Evolutionary conservation across 1,140 invertebrate species (phyloP).

Genomic region (Cotesia chilonis): DNA sequence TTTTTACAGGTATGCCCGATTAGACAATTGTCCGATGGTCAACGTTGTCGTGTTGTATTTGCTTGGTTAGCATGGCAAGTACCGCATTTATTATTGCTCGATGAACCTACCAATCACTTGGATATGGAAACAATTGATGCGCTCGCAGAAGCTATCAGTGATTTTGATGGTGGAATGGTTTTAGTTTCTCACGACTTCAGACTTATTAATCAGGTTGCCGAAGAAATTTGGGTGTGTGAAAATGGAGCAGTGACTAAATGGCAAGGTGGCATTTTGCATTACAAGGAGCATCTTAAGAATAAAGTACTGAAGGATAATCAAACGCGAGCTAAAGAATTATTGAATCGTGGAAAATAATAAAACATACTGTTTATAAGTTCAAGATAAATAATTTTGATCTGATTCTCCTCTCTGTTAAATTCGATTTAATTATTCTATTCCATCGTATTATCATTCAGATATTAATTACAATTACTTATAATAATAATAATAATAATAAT

Average conservation of each 20-base stretch:
- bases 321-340: slow-evolving; percentile 59
- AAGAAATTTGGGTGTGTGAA: slow-evolving; percentile 99
- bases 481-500: no score
- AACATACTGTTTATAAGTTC: background rate
- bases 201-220: slow-evolving; percentile 98
- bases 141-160: slow-evolving; percentile 95
- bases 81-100: slow-evolving; percentile 92
- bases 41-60: slow-evolving; percentile 97
- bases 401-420: background rate
- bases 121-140: slow-evolving; percentile 99
- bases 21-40: slow-evolving; percentile 96
- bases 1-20: slow-evolving; percentile 89
- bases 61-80: slow-evolving; percentile 96
- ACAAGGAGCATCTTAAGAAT: slow-evolving; percentile 93
- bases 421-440: slow-evolving; percentile 21
- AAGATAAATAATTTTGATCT: slow-evolving; percentile 24
- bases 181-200: slow-evolving; percentile 98
- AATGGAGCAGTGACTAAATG: slow-evolving; percentile 96
- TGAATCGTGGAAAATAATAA: slow-evolving; percentile 53
- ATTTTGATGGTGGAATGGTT: slow-evolving; percentile 98
- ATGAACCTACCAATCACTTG: slow-evolving; percentile 99
- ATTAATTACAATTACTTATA: no score
- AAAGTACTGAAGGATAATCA: slow-evolving; percentile 79
- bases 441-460: slow-evolving; percentile 21
- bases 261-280: slow-evolving; percentile 93